Conservation (phyloP, 2,888 invertebrate species). For the Agrochola lota region DNA sequence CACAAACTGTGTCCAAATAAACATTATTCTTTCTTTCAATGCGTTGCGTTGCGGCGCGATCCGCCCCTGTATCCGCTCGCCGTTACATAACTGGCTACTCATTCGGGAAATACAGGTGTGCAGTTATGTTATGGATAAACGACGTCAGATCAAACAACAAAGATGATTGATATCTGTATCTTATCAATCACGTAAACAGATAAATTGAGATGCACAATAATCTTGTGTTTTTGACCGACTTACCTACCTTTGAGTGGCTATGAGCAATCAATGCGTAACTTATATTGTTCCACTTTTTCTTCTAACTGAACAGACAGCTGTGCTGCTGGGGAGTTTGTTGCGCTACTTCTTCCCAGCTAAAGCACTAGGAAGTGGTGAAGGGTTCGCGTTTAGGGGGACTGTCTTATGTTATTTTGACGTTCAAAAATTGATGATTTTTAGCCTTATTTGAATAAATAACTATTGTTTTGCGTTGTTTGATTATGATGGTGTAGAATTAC, state of each 20-base stretch:
- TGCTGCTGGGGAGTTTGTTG: not conserved
- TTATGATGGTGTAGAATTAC: not conserved
- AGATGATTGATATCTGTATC: not conserved
- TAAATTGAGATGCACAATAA: not conserved
- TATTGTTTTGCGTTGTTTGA: not conserved
- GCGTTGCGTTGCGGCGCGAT: not conserved
- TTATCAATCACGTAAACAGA: slow-evolving; percentile 8
- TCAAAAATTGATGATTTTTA: too few species aligned
- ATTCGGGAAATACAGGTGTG: not conserved
- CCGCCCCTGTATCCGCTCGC: not conserved
- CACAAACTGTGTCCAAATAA: too few species aligned
- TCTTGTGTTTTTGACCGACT: not conserved
- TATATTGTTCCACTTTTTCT: not conserved
- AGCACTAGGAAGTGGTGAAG: too few species aligned
- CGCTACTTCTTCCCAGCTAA: too few species aligned
- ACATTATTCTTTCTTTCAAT: too few species aligned
- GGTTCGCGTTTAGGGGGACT: too few species aligned
- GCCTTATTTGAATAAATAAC: not conserved
- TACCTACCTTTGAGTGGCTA: not conserved
- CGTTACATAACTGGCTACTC: not conserved
- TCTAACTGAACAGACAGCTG: not conserved
- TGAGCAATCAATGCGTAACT: not conserved
- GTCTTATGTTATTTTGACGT: too few species aligned
- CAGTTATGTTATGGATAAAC: not conserved
- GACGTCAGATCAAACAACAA: not conserved